Evolutionary conservation across 2,113 vertebrate species (phyloP), one percentile per base, ranked within the genome.

Genomic region (Phylloscopus trochilus): DNA sequence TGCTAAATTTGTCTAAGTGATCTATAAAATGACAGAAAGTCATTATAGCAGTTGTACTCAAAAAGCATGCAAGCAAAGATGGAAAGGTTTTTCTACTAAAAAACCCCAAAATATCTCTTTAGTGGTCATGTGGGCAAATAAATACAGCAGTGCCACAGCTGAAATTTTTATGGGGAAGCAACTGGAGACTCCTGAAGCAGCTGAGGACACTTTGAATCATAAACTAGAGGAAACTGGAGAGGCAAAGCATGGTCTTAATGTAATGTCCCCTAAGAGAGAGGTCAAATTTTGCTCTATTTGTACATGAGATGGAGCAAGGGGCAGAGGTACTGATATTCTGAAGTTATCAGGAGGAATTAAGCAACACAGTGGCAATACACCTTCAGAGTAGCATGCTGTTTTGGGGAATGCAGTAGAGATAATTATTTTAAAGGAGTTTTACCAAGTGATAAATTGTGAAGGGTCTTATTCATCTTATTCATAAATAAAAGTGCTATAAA

Each of bases 1-100:
- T 88, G 55, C 79, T 92, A 77, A 85, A 88, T 95, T 95, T 92
- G 35, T 90, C 64, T 62, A 74, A 94, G 72, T 77, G 67, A 86
- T 86, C 75, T 90, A 46, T 94, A 93, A 88, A 89, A 90, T 86
- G 75, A 52, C 78, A 85, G 68, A 72, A 92, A 85, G 74, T 76
- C 53, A 75, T 75, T 84, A 9, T 46, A 55, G 21, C 21, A 72
- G 44, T 64, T 67, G 27, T 86, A 70, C 52, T 90, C 39, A 68
- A 62, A 84, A 83, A 79, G 41, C 72, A 35, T 33, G 43, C 33
- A 53, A 72, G 58, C 62, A 70, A 35, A 67, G 75, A 87, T 39
- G 30, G 58, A 80, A 87, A 76, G 53, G 11, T 66, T 93, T 89
- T 89, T 72, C 53, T 93, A 3, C 72, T 70, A 33, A 92, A 87